A percentile compares a stretch with the other conserved stretches of the same genome.
Conservation (phyloP, 2,113 vertebrate species). For the Nettapus auritus region DNA sequence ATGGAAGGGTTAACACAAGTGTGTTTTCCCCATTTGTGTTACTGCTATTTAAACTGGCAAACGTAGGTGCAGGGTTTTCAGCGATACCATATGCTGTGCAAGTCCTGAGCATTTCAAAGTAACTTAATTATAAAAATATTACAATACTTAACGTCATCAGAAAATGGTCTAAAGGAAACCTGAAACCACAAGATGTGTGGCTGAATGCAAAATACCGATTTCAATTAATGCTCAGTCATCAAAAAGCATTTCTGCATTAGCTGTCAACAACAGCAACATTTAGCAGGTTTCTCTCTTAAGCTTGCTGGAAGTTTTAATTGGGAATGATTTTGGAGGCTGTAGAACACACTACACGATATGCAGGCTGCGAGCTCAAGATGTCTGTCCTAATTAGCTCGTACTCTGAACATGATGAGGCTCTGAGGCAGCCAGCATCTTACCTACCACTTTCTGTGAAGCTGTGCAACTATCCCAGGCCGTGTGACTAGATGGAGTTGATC, state of each 20-base stretch:
- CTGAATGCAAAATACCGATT: not conserved
- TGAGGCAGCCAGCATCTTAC: not conserved
- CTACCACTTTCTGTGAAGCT: not conserved
- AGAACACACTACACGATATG: not conserved
- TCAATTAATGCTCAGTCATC: constrained; percentile 10
- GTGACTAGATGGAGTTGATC: not conserved
- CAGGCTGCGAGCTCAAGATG: not conserved
- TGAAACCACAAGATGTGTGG: not conserved
- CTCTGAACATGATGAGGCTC: rapidly evolving
- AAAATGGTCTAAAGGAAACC: constrained; percentile 1
- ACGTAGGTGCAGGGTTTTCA: not conserved
- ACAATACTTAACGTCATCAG: not conserved
- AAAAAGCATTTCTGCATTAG: not conserved
- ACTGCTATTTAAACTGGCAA: not conserved
- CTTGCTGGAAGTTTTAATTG: not conserved
- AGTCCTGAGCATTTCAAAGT: not conserved
- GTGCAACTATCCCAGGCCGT: not conserved
- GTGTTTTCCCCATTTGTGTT: not conserved
- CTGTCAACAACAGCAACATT: not conserved
- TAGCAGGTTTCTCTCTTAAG: constrained; percentile 3
- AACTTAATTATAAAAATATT: not conserved
- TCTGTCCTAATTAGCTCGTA: not conserved
- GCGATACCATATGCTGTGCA: not conserved
- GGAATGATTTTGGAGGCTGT: not conserved
- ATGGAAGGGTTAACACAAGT: not conserved